A percentile compares a stretch with the other conserved stretches of the same genome.
Conservation (phyloP, 2,113 vertebrate genomes). For the Regulus satrapa region DNA sequence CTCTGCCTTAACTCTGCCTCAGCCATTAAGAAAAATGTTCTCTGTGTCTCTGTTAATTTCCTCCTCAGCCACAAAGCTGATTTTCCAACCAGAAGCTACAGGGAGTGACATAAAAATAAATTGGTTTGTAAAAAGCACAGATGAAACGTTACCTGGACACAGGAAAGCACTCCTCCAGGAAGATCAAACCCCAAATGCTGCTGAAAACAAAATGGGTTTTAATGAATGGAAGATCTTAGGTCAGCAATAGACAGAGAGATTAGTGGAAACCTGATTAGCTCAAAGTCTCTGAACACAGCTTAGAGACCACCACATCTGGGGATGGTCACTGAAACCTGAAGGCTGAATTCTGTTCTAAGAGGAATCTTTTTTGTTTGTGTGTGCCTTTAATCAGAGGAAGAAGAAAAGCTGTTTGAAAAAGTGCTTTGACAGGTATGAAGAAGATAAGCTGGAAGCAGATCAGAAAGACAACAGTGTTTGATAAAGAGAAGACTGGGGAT, state of each 20-base stretch:
- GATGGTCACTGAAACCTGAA: background rate
- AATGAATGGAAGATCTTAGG: background rate
- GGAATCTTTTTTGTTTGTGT: background rate
- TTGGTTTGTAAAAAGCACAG: background rate
- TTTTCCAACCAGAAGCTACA: background rate
- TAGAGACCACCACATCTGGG: background rate
- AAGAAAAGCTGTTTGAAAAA: conserved; percentile 3
- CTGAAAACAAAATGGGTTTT: background rate
- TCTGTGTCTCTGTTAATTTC: background rate
- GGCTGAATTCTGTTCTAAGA: background rate
- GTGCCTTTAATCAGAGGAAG: background rate
- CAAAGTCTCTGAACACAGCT: background rate
- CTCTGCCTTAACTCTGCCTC: background rate
- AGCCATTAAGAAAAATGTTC: background rate
- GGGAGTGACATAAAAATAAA: background rate
- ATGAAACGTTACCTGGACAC: background rate
- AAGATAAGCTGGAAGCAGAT: conserved; percentile 1
- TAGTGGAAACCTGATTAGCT: background rate
- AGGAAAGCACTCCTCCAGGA: background rate
- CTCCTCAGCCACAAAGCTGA: background rate
- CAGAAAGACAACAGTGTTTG: background rate
- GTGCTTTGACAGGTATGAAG: background rate
- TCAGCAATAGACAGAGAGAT: background rate
- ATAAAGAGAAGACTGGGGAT: background rate
- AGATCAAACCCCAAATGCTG: background rate